Evolutionary conservation across 2,888 invertebrate species (phyloP).

Genomic region (Esperia sulphurella): DNA sequence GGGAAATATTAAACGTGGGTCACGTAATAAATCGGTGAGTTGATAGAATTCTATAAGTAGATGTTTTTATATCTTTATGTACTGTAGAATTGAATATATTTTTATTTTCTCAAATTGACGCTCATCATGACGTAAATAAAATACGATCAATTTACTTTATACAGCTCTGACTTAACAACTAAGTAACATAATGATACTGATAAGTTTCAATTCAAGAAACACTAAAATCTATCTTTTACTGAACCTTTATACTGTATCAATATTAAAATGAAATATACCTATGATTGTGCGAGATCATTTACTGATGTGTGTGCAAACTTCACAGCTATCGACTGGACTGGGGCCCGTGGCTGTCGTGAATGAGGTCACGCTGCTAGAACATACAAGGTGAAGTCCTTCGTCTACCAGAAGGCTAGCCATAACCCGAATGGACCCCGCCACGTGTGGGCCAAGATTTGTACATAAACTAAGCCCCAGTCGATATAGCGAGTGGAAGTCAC

Average conservation of each 20-base stretch:
- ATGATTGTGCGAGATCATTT: constrained; percentile 9
- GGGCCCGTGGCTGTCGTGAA: constrained; percentile 42
- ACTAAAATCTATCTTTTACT: too few species aligned
- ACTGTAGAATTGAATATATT: too few species aligned
- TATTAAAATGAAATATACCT: too few species aligned
- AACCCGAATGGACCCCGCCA: not conserved
- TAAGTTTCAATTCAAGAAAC: too few species aligned
- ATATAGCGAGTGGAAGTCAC: constrained; percentile 42
- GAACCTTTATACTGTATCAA: too few species aligned
- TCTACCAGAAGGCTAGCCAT: constrained; percentile 39
- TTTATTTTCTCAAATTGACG: too few species aligned
- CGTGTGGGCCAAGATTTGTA: not conserved
- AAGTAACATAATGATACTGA: too few species aligned
- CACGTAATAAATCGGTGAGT: constrained; percentile 14
- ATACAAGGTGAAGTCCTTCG: constrained; percentile 42
- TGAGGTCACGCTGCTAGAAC: constrained; percentile 34
- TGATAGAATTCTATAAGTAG: not conserved
- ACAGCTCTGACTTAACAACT: too few species aligned
- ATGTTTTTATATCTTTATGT: not conserved
- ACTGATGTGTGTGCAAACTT: constrained; percentile 53
- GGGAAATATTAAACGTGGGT: constrained; percentile 12
- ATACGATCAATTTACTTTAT: too few species aligned
- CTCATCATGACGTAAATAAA: too few species aligned
- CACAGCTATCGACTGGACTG: constrained; percentile 57
- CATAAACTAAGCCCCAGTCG: constrained; percentile 35